phyloP scores from a whole-genome alignment of 2,113 vertebrate species.

The Thamnophis sirtalis region DNA sequence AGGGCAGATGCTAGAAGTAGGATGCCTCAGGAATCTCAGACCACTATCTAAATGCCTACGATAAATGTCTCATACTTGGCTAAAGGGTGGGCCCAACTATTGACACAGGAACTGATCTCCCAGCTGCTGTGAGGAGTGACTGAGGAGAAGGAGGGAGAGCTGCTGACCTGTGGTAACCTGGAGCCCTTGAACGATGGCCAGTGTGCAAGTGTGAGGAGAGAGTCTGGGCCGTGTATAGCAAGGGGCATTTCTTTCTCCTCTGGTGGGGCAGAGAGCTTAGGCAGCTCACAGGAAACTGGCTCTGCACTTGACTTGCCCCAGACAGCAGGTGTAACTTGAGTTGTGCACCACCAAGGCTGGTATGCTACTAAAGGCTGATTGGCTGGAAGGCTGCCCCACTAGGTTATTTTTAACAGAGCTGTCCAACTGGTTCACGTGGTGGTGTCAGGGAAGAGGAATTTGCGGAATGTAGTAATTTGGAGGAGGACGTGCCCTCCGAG shows the following conservation, averaged over 20 bases:
- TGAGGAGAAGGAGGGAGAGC: background rate
- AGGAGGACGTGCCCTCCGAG: slow-evolving; percentile 58
- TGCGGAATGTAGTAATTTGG: slow-evolving; percentile 70
- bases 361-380: slow-evolving; percentile 25
- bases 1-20: slow-evolving; percentile 1
- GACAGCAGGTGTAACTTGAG: slow-evolving; percentile 52
- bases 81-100: background rate
- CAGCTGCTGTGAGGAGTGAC: slow-evolving; percentile 15
- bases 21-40: slow-evolving; percentile 5
- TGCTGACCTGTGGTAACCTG: slow-evolving; percentile 38
- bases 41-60: background rate
- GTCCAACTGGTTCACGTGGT: slow-evolving; percentile 68
- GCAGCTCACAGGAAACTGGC: background rate
- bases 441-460: slow-evolving; percentile 68
- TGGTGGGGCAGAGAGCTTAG: background rate
- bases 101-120: slow-evolving; percentile 12
- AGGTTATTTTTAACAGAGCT: slow-evolving; percentile 65
- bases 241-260: slow-evolving; percentile 19
- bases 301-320: slow-evolving; percentile 26
- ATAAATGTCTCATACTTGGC: background rate
- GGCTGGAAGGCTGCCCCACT: slow-evolving; percentile 24
- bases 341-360: slow-evolving; percentile 4
- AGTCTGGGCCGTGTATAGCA: slow-evolving; percentile 3
- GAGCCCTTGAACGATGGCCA: slow-evolving; percentile 12
- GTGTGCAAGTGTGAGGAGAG: background rate